Conservation (phyloP, 2,113 vertebrate species). For the Phyllopteryx taeniolatus region DNA sequence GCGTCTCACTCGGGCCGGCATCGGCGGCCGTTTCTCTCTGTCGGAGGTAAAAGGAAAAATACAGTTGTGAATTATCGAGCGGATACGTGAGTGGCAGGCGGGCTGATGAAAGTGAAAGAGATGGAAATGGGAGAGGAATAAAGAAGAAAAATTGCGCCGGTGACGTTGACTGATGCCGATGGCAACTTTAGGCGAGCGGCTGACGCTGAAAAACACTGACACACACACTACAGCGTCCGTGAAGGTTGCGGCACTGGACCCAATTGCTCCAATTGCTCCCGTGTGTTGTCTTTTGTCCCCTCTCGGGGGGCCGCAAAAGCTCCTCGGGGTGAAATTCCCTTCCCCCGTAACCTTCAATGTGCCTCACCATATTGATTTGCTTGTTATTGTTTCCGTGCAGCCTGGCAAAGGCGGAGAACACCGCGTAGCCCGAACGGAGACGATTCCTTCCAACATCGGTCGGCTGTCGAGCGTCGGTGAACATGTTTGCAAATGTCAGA, state of each 20-base stretch:
- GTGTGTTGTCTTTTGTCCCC: constrained; percentile 16
- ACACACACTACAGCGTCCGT: constrained; percentile 34
- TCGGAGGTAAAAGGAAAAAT: constrained; percentile 53
- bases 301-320: constrained; percentile 3
- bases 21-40: constrained; percentile 31
- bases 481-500: constrained; percentile 57
- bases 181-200: constrained; percentile 41
- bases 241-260: constrained; percentile 30
- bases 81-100: constrained; percentile 59
- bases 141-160: constrained; percentile 37
- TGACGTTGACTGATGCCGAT: constrained; percentile 43
- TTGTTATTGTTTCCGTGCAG: not conserved
- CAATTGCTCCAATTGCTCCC: constrained; percentile 46
- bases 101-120: constrained; percentile 57
- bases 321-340: constrained; percentile 16
- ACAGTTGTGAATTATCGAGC: constrained; percentile 64
- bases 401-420: not conserved
- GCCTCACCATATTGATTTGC: constrained; percentile 25
- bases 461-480: constrained; percentile 26
- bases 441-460: constrained; percentile 22
- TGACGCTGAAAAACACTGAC: constrained; percentile 45
- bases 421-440: not conserved
- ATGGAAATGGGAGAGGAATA: constrained; percentile 42
- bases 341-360: constrained; percentile 22
- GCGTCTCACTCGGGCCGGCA: constrained; percentile 35